phyloP scores from a whole-genome alignment of 2,797 vertebrate species.

The Lophotriccus pileatus region DNA sequence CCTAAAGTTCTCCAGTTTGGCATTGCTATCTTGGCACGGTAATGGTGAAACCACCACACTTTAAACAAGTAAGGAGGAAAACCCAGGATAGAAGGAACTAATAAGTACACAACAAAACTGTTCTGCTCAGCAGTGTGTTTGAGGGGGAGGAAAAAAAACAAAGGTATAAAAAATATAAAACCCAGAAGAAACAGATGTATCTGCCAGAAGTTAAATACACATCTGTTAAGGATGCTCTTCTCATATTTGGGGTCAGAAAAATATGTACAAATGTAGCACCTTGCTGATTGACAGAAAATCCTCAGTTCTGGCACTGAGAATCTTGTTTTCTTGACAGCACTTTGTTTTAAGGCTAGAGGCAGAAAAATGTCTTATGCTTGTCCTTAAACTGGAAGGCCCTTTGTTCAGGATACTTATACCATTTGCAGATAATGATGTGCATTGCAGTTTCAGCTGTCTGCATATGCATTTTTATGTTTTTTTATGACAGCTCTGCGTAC shows the following conservation, averaged over 20 bases:
- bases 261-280: conserved; percentile 82
- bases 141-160: conserved; percentile 36
- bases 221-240: conserved; percentile 79
- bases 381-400: conserved; percentile 83
- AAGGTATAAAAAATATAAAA: conserved; percentile 51
- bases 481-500: conserved; percentile 85
- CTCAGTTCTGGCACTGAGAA: conserved; percentile 78
- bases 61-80: conserved; percentile 5
- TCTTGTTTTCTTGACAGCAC: conserved; percentile 87
- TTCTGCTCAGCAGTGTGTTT: conserved; percentile 45
- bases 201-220: conserved; percentile 83
- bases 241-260: conserved; percentile 82
- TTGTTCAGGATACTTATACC: conserved; percentile 85
- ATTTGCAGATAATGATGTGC: conserved; percentile 87
- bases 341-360: conserved; percentile 86
- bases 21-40: neutral
- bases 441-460: conserved; percentile 85
- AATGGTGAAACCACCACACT: neutral
- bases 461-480: conserved; percentile 87
- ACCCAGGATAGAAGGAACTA: conserved; percentile 23
- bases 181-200: conserved; percentile 76
- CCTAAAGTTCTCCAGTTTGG: neutral
- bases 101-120: conserved; percentile 51
- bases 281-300: conserved; percentile 83
- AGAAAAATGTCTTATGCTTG: conserved; percentile 82